A percentile compares a stretch with the other conserved stretches of the same genome.
Evolutionary conservation across 2,113 vertebrate species (phyloP).

Genomic region (Gallinago paraguaiae): DNA sequence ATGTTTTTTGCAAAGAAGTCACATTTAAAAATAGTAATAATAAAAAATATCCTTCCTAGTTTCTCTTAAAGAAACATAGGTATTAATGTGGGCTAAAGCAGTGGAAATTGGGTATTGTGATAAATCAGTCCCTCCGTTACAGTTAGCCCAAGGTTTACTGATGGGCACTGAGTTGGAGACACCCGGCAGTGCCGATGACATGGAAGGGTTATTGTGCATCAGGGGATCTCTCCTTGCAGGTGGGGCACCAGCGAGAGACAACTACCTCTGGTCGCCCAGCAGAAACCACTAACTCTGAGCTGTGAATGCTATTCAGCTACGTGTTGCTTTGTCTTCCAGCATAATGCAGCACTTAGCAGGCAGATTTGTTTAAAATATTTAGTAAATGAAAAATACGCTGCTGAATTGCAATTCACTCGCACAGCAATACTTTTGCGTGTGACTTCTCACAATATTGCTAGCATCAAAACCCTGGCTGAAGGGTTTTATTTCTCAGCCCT

Average conservation of each 20-base stretch:
- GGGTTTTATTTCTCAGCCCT: not conserved
- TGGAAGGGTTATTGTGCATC: not conserved
- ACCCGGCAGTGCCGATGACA: not conserved
- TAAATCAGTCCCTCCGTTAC: no score
- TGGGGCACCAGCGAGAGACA: not conserved
- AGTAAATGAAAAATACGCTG: not conserved
- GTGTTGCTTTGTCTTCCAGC: not conserved
- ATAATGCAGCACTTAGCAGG: not conserved
- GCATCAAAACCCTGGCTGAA: not conserved
- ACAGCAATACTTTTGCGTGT: fast-evolving
- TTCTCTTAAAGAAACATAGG: not conserved
- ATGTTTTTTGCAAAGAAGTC: not conserved
- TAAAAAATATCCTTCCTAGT: not conserved
- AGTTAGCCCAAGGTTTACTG: not conserved
- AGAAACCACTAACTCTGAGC: not conserved
- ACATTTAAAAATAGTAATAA: not conserved
- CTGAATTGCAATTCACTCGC: not conserved
- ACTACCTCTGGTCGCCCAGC: not conserved
- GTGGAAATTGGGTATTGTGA: not conserved
- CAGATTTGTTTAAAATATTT: not conserved
- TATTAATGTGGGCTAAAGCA: not conserved
- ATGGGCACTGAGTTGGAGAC: fast-evolving
- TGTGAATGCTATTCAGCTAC: not conserved
- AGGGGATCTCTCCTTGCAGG: fast-evolving
- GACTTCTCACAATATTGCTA: not conserved